Base-by-base conservation (phyloP, 2,797 vertebrate genomes). In the Anguilla anguilla region DNA sequence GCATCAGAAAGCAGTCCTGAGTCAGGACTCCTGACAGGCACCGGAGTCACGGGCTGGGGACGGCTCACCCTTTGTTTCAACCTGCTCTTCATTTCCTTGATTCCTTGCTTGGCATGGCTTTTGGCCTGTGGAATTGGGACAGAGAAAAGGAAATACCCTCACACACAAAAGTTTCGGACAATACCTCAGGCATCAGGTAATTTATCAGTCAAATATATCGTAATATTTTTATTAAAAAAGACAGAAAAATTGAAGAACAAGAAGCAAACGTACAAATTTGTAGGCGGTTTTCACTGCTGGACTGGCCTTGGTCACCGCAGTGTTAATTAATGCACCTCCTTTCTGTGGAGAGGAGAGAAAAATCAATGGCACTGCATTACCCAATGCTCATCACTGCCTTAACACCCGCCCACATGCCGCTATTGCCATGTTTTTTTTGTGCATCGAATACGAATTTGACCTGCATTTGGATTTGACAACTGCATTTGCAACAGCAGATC, bases 51-150 rank as follows among this genome's bases (percentile, higher is more conserved):
- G 86, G 88, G 93, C 90, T 87, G 91, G 6, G 53, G 17, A 86
- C 53, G 59, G 93, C 95, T 25, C 93, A 99, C 98, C 97, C 96
- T 98, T 72, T 97, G 96, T 93, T 97, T 98, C 25, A 99, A 97
- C 92, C 97, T 97, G 94, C 96, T 98, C 96, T 96, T 98, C 93
- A 99, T 96, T 92, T 98, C 98, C 89, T 96, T 97, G 89, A 99
- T 97, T 89, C 98, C 98, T 94, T 97, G 97, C 92, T 96, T 99
- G 67, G 98, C 98, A 25, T 99, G 97, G 93, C 94, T 97, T 96
- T 98, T 99, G 93, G 98, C 98, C 98, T 99, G 92, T 89, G 86
- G 91, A 57, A 86, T 22, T 31, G 57, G 86, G 64, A 79, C 1
- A 82, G 87, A 81, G 87, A 81, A 85, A 88, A 88, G 28, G 55